Evolutionary conservation across 2,113 vertebrate genomes (phyloP).

Genomic region (Grus americana): DNA sequence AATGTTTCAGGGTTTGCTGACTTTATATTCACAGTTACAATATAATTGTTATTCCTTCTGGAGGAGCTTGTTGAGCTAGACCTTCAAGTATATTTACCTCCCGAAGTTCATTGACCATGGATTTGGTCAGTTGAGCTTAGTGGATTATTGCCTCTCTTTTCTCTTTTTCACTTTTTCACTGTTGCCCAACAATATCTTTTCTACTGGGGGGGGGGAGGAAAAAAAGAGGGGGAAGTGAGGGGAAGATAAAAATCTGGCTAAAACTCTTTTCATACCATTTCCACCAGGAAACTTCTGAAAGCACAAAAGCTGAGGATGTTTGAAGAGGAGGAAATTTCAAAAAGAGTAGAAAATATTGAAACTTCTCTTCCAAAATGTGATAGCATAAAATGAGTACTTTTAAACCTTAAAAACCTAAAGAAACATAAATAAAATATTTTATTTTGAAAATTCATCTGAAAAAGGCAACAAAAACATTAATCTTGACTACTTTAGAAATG

Average conservation of each 20-base stretch:
- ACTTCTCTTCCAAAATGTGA: not conserved
- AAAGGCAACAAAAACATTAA: not conserved
- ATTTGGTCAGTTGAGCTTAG: not conserved
- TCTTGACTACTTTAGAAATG: not conserved
- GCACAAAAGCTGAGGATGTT: not conserved
- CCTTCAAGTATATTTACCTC: not conserved
- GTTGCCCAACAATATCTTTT: not conserved
- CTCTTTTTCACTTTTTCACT: not conserved
- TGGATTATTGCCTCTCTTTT: not conserved
- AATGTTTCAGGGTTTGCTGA: not conserved
- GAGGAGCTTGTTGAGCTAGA: not conserved
- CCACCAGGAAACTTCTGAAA: not conserved
- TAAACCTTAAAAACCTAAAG: not conserved
- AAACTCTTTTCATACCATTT: not conserved
- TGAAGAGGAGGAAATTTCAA: not conserved
- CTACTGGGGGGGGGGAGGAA: too few relatives aligned
- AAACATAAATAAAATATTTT: not conserved
- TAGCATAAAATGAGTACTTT: not conserved
- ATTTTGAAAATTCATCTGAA: not conserved
- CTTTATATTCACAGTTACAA: not conserved
- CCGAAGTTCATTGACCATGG: not conserved
- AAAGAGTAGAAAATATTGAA: not conserved
- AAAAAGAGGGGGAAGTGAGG: not conserved
- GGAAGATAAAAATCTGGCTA: not conserved
- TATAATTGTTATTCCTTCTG: not conserved